Evolutionary conservation across 64 coral and sea anemone species (phyloP).

Genomic region (Montipora efflorescens): DNA sequence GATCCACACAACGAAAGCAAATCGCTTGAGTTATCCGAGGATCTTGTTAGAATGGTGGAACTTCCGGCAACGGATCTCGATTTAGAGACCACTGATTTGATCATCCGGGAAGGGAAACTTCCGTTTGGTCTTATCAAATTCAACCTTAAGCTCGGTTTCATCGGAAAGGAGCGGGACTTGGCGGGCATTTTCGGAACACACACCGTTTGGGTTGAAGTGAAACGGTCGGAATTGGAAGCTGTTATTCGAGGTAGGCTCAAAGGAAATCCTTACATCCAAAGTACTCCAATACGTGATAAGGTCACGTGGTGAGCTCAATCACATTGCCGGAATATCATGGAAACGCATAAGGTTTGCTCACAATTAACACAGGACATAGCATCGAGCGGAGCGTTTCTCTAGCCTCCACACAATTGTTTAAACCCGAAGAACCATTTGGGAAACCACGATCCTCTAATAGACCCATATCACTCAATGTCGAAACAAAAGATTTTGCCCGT

Average conservation of each 20-base stretch:
- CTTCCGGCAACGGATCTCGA: conserved; percentile 18
- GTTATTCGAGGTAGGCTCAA: conserved; percentile 70
- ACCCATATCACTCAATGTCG: too few species aligned
- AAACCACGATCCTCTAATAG: too few species aligned
- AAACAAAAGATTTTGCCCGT: too few species aligned
- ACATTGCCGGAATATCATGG: too few species aligned
- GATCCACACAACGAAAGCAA: conserved; percentile 54
- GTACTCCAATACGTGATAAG: too few species aligned
- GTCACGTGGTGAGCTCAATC: too few species aligned
- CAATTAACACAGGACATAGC: too few species aligned
- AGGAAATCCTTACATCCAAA: too few species aligned
- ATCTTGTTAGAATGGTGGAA: conserved; percentile 9
- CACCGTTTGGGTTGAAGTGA: conserved; percentile 69
- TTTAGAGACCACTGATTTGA: conserved; percentile 43
- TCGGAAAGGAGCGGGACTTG: conserved; percentile 69
- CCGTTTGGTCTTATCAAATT: conserved; percentile 75
- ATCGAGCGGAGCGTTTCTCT: too few species aligned
- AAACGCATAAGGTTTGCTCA: too few species aligned
- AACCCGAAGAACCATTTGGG: too few species aligned
- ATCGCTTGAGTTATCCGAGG: conserved; percentile 41
- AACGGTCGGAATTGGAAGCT: conserved; percentile 73
- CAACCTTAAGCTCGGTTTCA: conserved; percentile 66
- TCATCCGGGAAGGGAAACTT: conserved; percentile 65
- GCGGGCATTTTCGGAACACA: conserved; percentile 40
- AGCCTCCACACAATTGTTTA: too few species aligned